Conservation (phyloP, 2,888 invertebrate species). For the Tortrix viridana region DNA sequence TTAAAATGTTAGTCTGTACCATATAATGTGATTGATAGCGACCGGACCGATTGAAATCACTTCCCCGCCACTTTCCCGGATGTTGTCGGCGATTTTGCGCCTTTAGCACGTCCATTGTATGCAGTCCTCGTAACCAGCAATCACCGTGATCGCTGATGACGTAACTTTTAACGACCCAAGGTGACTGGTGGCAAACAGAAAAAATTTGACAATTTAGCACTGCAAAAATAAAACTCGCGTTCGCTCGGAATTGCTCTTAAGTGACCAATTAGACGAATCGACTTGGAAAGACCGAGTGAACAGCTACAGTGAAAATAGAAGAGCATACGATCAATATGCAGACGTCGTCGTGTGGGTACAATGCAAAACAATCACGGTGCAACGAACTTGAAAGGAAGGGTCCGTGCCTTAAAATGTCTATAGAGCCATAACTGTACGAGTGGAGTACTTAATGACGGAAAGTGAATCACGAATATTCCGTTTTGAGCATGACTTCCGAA, state of each 20-base stretch:
- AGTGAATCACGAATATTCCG: conserved; percentile 65
- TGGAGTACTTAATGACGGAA: conserved; percentile 54
- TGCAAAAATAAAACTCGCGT: conserved; percentile 33
- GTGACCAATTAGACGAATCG: conserved; percentile 30
- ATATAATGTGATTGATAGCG: conserved; percentile 44
- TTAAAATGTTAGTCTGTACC: conserved; percentile 35
- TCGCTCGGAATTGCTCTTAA: conserved; percentile 26
- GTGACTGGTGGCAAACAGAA: conserved; percentile 49
- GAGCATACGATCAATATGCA: conserved; percentile 66
- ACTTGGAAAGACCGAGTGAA: conserved; percentile 20
- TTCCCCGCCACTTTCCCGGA: conserved; percentile 69
- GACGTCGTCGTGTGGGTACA: conserved; percentile 61
- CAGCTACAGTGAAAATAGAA: conserved; percentile 40
- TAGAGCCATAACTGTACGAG: conserved; percentile 57
- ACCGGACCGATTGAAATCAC: conserved; percentile 51
- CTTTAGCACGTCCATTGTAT: conserved; percentile 59
- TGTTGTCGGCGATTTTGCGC: conserved; percentile 58
- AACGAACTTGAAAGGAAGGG: conserved; percentile 75
- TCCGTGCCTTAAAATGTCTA: conserved; percentile 52
- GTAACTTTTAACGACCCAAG: conserved; percentile 58
- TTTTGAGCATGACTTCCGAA: conserved; percentile 47
- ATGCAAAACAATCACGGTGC: conserved; percentile 74
- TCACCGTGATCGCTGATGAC: conserved; percentile 34
- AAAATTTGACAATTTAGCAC: conserved; percentile 41
- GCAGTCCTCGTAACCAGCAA: conserved; percentile 49